phyloP scores from a whole-genome alignment of 1,140 invertebrate species.

The silkworm (Bombyx mori) region ASM3026992v2 NC_085111.1:15088001-15088500 shows the following conservation, averaged over 20 bases:
- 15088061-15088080: conserved; percentile 92
- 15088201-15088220: conserved; percentile 86
- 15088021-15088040: conserved; percentile 63
- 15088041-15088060: conserved; percentile 90
- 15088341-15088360: too few species aligned
- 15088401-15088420: too few species aligned
- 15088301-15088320: too few species aligned
- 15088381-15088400: too few species aligned
- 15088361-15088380: too few species aligned
- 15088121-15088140: conserved; percentile 90
- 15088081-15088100: conserved; percentile 89
- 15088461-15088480: too few species aligned
- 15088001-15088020: not conserved
- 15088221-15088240: conserved; percentile 90
- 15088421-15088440: too few species aligned
- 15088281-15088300: too few species aligned
- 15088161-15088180: conserved; percentile 85
- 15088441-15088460: too few species aligned
- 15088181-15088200: conserved; percentile 88
- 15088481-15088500: too few species aligned
- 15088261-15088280: not conserved
- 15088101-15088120: conserved; percentile 91
- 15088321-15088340: too few species aligned
- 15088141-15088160: conserved; percentile 81
- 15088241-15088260: conserved; percentile 82